Evolutionary conservation across 2,113 vertebrate genomes (phyloP).

Genomic region (Archocentrus centrarchus): DNA sequence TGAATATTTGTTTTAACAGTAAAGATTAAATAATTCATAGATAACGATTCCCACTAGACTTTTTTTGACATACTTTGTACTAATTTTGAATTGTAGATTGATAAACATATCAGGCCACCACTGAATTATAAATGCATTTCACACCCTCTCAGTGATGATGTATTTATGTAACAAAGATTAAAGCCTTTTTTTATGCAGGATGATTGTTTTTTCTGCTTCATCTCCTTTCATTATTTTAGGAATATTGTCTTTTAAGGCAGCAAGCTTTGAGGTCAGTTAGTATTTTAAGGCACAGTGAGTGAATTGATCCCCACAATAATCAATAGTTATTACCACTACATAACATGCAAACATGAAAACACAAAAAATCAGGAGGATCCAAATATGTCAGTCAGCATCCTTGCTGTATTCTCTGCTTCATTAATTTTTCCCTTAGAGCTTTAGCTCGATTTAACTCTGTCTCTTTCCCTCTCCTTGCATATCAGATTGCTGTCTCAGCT

Average conservation of each 20-base stretch:
- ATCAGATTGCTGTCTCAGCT: constrained; percentile 91
- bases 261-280: not conserved
- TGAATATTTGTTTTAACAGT: not conserved
- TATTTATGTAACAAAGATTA: not conserved
- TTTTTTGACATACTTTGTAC: not conserved
- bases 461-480: not conserved
- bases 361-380: not conserved
- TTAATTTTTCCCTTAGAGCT: not conserved
- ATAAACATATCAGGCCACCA: not conserved
- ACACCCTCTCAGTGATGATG: not conserved
- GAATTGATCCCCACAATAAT: not conserved
- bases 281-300: constrained; percentile 7
- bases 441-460: not conserved
- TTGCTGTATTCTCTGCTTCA: not conserved
- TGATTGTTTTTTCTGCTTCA: not conserved
- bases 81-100: not conserved
- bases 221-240: not conserved
- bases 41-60: not conserved
- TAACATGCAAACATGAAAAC: constrained; percentile 4
- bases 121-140: not conserved
- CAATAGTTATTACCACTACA: not conserved
- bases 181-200: not conserved
- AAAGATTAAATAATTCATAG: not conserved
- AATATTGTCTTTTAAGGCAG: not conserved
- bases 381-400: constrained; percentile 1